phyloP scores from a whole-genome alignment of 2,113 vertebrate species.

The Phalacrocorax carbo region DNA sequence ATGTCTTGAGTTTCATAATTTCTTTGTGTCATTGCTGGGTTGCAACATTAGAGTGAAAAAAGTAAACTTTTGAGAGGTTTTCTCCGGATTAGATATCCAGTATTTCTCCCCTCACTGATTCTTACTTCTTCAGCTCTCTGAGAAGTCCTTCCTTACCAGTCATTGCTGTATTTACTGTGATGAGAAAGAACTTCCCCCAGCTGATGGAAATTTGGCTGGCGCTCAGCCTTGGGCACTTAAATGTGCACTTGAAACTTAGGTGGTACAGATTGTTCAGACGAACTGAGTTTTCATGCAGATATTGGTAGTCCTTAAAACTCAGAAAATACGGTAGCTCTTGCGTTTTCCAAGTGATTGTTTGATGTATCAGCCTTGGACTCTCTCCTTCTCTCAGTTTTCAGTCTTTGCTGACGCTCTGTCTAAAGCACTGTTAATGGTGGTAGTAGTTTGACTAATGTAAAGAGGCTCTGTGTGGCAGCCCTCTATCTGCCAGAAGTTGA shows the following conservation, averaged over 20 bases:
- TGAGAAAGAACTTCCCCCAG: neutral
- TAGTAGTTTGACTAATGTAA: neutral
- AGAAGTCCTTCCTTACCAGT: neutral
- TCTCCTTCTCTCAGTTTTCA: neutral
- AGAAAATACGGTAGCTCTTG: neutral
- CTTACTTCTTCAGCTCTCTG: neutral
- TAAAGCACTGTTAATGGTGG: neutral
- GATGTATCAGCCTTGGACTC: accelerated
- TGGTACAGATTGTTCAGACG: neutral
- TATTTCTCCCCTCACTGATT: accelerated
- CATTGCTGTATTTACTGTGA: accelerated
- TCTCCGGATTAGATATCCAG: neutral
- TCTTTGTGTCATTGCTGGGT: neutral
- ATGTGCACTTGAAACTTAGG: neutral
- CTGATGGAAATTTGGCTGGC: neutral
- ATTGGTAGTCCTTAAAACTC: neutral
- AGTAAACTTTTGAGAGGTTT: neutral
- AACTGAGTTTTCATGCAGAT: neutral
- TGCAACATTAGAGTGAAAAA: neutral
- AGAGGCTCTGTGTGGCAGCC: neutral
- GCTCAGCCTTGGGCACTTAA: neutral
- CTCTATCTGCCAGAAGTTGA: neutral
- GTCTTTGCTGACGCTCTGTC: neutral
- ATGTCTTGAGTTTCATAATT: neutral
- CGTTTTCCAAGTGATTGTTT: neutral